A percentile compares a stretch with the other conserved stretches of the same genome.
phyloP scores from a whole-genome alignment of 2,113 vertebrate species.

The Oxyruncus cristatus region DNA sequence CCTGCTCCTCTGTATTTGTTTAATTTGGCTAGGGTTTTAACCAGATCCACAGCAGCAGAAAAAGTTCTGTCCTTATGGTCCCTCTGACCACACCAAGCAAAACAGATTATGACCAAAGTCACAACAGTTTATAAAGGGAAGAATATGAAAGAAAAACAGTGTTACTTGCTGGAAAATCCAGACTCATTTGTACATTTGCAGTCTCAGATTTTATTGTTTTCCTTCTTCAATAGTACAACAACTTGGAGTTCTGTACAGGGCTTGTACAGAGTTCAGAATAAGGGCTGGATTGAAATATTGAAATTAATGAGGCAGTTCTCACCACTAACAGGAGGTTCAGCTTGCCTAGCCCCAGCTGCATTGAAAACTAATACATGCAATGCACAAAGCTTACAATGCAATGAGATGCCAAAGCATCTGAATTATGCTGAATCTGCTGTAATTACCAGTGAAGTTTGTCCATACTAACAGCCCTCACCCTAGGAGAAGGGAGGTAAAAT shows the following conservation, averaged over 20 bases:
- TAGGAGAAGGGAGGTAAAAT: not conserved
- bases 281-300: not conserved
- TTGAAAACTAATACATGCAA: not conserved
- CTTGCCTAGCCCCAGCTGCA: not conserved
- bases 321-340: not conserved
- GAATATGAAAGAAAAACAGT: not conserved
- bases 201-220: not conserved
- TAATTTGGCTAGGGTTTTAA: conserved; percentile 31
- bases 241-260: not conserved
- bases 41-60: not conserved
- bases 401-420: not conserved
- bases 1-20: conserved; percentile 9
- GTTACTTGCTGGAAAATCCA: not conserved
- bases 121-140: not conserved
- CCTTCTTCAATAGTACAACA: not conserved
- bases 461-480: not conserved
- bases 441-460: not conserved
- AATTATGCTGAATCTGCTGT: not conserved
- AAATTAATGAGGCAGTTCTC: not conserved
- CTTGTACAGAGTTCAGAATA: not conserved
- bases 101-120: not conserved
- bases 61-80: not conserved
- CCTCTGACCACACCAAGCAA: not conserved
- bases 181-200: not conserved
- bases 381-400: not conserved